phyloP scores from a whole-genome alignment of 1,140 invertebrate species.

The Stenopsyche tienmushanensis region DNA sequence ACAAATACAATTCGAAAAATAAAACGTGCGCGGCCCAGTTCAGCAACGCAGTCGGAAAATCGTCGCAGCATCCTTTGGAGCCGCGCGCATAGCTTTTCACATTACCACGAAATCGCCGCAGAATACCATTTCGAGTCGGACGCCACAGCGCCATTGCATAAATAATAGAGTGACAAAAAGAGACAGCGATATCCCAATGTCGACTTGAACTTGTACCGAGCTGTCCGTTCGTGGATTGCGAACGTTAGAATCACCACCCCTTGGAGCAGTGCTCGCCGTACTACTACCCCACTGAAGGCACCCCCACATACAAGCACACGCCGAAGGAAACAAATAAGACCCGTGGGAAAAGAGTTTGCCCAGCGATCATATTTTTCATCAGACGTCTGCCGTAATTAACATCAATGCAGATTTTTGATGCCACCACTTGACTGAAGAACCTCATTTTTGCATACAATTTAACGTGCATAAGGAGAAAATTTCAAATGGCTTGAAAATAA shows the following conservation, averaged over 20 bases:
- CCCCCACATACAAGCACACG: background rate
- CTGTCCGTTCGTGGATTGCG: background rate
- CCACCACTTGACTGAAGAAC: too few relatives aligned
- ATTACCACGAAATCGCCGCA: background rate
- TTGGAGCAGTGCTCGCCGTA: background rate
- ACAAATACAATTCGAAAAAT: background rate
- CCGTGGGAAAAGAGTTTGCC: background rate
- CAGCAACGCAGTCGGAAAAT: slow-evolving; percentile 19
- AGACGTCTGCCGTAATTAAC: too few relatives aligned
- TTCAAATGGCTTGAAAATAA: too few relatives aligned
- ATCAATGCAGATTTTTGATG: too few relatives aligned
- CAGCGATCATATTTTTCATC: background rate
- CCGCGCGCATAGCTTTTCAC: slow-evolving; percentile 4
- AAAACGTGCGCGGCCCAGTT: slow-evolving; percentile 1
- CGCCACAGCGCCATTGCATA: background rate
- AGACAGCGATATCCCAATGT: background rate
- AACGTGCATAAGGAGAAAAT: too few relatives aligned
- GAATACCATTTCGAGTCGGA: background rate
- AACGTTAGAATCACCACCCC: too few relatives aligned
- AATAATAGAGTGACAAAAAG: background rate
- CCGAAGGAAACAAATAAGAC: background rate
- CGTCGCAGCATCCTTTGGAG: slow-evolving; percentile 21
- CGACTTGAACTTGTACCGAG: background rate
- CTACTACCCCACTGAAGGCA: slow-evolving; percentile 11
- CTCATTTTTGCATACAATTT: too few relatives aligned